These are phyloP conservation scores for Poecilus cupreus DNA, from an alignment of 2,888 invertebrate species.

Conservation along the genomic window DNA sequence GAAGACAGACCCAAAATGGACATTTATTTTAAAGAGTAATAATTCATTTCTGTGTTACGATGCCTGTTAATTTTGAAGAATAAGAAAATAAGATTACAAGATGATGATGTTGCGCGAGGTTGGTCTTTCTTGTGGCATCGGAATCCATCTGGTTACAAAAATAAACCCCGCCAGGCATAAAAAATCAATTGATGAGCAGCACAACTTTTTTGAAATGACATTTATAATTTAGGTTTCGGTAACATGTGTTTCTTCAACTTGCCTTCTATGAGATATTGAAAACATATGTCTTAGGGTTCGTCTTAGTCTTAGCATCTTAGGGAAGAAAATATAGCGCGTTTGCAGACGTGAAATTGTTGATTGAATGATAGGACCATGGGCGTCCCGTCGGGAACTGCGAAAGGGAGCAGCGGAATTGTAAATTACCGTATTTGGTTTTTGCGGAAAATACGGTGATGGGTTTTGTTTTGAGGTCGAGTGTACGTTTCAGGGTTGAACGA, in stretches of 20 bases:
- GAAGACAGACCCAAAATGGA: no score
- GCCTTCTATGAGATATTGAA: slow-evolving; percentile 56
- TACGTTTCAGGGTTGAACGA: slow-evolving; percentile 14
- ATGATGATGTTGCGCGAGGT: not conserved
- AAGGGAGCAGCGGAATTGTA: not conserved
- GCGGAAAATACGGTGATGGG: not conserved
- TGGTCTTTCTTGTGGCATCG: not conserved
- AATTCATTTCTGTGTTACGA: no score
- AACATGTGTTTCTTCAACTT: slow-evolving; percentile 46
- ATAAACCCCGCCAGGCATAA: slow-evolving; percentile 43
- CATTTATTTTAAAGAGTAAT: no score
- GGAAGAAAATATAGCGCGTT: slow-evolving; percentile 51
- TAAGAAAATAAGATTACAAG: not conserved
- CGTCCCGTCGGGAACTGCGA: not conserved
- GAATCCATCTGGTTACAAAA: slow-evolving; percentile 41
- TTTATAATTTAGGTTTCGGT: slow-evolving; percentile 55
- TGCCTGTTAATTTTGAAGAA: not conserved
- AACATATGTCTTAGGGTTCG: slow-evolving; percentile 54
- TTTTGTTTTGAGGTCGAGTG: slow-evolving; percentile 20
- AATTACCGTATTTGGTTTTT: not conserved
- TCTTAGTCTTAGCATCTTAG: slow-evolving; percentile 4
- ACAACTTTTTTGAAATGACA: slow-evolving; percentile 55
- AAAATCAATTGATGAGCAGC: slow-evolving; percentile 56
- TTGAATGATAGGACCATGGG: slow-evolving; percentile 3
- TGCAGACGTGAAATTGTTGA: slow-evolving; percentile 11